Base-by-base conservation (phyloP, 2,888 invertebrate species). In the Steinernema hermaphroditum region DNA sequence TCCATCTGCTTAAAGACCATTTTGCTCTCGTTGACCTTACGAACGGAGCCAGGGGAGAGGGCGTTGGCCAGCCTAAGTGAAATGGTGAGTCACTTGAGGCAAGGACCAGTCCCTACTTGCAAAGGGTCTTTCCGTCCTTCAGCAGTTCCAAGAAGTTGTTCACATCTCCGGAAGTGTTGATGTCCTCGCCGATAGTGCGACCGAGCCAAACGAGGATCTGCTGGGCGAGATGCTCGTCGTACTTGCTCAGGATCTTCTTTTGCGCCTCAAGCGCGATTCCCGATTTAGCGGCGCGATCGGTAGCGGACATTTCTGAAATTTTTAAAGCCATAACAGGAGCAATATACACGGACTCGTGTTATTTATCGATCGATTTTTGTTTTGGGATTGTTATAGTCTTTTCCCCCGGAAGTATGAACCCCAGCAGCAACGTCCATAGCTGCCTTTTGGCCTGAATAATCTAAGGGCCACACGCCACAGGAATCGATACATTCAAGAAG, bases 1-100 rank as follows among this genome's bases (percentile, higher is more conserved):
- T 97, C 96, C 96, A 97, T 97, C 85, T 97, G 91, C 86, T 96
- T 96, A 90, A 98, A 98, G 87, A 96, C 96, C 80, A 96, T 96
- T 86, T 96, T 96, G 82, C 92, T 93, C 78, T 93, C 91, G 89
- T 96, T 95, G 80, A 98, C 95, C 89, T 95, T 96, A 77, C 82
- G 83, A 69, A 84, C 74, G 24, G 82, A 93, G 24, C 94, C 95
- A 0, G 97, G 96, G 0, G 92, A 90, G 75, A 98, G 89, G 89
- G 96, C 95, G 89, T 98, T 97, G 87, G 93, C 93, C 71, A 98
- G 89, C 85, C 90, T 90, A 80, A n/a, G 77, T 72, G 71, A 50
- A 50, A n/a, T 12, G 32, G 37, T 37, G 37, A 37, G 12, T 22
- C 54, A 22, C 27, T 16, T 2, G 14, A 16, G n/a, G 6, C 0